Percentiles rank a stretch among this genome's conserved stretches.
Conservation (phyloP, 2,888 invertebrate genomes). For the Zeuzera pyrina region DNA sequence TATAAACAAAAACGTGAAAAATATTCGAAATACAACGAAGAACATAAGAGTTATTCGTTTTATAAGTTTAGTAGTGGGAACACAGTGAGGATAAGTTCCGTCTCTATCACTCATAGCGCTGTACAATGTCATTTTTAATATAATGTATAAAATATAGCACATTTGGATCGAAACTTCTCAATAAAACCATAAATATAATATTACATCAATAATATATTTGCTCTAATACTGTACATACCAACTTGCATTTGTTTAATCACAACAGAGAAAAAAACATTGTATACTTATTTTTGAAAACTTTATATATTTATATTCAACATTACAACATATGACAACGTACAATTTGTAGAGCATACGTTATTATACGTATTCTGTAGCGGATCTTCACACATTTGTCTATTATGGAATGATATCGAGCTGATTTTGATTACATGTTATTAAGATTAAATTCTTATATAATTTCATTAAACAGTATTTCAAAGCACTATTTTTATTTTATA, state of each 20-base stretch:
- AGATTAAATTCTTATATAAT: no score
- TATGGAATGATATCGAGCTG: slow-evolving; percentile 68
- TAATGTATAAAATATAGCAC: background rate
- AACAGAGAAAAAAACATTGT: slow-evolving; percentile 38
- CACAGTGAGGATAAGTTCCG: no score
- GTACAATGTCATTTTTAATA: no score
- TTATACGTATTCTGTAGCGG: slow-evolving; percentile 35
- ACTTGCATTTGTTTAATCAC: slow-evolving; percentile 26
- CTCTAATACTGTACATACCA: slow-evolving; percentile 61
- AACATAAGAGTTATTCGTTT: no score
- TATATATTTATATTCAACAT: slow-evolving; percentile 63
- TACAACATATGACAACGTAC: slow-evolving; percentile 59
- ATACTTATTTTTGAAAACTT: slow-evolving; percentile 45
- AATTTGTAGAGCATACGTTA: slow-evolving; percentile 39
- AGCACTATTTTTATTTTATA: slow-evolving; percentile 25
- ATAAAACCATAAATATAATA: slow-evolving; percentile 37
- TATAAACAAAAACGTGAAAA: no score
- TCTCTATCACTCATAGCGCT: no score
- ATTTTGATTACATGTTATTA: slow-evolving; percentile 28
- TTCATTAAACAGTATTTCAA: slow-evolving; percentile 19
- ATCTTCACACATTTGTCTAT: slow-evolving; percentile 35
- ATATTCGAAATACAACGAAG: no score
- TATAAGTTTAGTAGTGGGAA: no score
- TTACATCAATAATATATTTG: slow-evolving; percentile 56
- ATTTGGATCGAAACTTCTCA: slow-evolving; percentile 7